These are phyloP conservation scores for Prinia subflava DNA, from an alignment of 2,113 vertebrate species.

Conservation along the genomic window DNA sequence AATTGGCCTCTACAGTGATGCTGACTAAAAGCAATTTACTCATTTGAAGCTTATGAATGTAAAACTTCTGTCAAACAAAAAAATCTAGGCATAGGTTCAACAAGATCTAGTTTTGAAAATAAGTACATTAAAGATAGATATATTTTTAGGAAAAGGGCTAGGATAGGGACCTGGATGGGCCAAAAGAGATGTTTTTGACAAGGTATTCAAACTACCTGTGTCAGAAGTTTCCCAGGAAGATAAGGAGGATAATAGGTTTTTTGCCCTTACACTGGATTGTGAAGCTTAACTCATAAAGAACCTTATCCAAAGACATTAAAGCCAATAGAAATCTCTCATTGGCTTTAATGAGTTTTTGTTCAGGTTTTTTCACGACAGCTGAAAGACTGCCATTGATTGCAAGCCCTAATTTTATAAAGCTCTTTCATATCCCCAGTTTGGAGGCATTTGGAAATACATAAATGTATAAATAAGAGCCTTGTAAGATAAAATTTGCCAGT, in stretches of 20 bases:
- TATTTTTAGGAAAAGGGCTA: not conserved
- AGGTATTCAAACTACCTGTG: not conserved
- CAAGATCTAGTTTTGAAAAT: not conserved
- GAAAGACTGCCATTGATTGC: not conserved
- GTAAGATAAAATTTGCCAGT: not conserved
- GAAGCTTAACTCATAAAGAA: not conserved
- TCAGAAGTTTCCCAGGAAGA: not conserved
- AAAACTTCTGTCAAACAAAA: not conserved
- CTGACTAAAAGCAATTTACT: not conserved
- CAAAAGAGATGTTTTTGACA: not conserved
- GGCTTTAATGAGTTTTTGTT: conserved; percentile 33
- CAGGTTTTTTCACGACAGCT: not conserved
- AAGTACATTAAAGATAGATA: not conserved
- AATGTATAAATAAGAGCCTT: not conserved
- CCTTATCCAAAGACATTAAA: conserved; percentile 1
- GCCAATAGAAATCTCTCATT: not conserved
- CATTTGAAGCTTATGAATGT: not conserved
- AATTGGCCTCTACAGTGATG: not conserved
- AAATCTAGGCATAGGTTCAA: not conserved
- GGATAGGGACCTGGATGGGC: not conserved
- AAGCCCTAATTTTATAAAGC: not conserved
- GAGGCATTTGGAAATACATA: not conserved
- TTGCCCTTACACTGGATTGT: not conserved
- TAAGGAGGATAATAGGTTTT: not conserved
- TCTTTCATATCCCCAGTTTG: not conserved